Evolutionary conservation across 1,140 invertebrate species (phyloP).

Genomic region (Halotydeus destructor): DNA sequence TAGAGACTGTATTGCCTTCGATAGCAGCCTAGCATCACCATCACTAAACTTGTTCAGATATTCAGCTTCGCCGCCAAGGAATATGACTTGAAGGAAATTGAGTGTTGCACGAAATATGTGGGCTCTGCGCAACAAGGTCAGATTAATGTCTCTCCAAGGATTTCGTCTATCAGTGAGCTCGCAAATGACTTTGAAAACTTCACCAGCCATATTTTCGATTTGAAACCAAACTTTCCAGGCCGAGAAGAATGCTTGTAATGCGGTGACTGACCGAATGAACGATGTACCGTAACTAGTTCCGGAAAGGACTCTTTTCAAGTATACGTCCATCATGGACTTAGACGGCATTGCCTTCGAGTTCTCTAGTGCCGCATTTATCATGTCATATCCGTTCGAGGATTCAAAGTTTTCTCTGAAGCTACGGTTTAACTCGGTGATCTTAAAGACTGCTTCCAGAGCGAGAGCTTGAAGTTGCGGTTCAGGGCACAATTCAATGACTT

Average conservation of each 20-base stretch:
- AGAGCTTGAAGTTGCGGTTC: slow-evolving; percentile 3
- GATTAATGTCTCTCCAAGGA: no score
- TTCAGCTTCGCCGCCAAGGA: no score
- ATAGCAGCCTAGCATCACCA: no score
- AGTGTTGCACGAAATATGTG: no score
- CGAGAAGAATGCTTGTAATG: slow-evolving; percentile 1
- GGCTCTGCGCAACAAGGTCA: no score
- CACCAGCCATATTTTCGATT: background rate
- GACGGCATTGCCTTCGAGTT: background rate
- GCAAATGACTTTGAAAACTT: background rate
- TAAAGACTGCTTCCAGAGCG: slow-evolving; percentile 6
- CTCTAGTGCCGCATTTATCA: slow-evolving; percentile 5
- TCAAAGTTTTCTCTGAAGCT: slow-evolving; percentile 4
- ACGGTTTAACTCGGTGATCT: slow-evolving; percentile 2
- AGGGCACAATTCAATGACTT: slow-evolving; percentile 7
- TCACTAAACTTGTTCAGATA: no score
- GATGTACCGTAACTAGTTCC: background rate
- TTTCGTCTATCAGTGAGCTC: no score
- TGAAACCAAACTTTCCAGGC: slow-evolving; percentile 10
- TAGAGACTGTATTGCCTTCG: no score
- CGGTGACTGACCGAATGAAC: background rate
- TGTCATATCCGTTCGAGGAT: background rate
- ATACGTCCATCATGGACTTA: background rate
- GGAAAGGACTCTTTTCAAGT: slow-evolving; percentile 1
- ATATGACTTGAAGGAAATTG: no score